These are phyloP conservation scores for Lepus townsendii DNA, from an alignment of 2,797 vertebrate species.

Conservation along the genomic window DNA sequence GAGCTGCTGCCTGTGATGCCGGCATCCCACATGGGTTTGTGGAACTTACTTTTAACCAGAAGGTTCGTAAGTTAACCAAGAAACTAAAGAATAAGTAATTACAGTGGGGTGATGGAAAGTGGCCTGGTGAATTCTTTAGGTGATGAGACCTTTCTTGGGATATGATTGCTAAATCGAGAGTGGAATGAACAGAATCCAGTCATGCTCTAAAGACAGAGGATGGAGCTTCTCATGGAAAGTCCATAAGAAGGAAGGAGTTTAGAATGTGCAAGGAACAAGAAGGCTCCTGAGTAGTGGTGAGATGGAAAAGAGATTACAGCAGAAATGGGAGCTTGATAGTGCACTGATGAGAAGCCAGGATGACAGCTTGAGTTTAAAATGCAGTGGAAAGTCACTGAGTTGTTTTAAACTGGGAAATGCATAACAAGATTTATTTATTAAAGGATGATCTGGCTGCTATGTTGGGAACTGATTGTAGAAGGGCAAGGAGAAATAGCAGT, in stretches of 20 bases:
- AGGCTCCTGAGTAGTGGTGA: background rate
- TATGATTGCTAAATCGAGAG: background rate
- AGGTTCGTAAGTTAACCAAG: background rate
- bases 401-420: background rate
- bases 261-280: background rate
- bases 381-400: background rate
- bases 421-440: background rate
- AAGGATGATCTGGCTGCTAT: background rate
- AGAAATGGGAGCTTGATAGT: background rate
- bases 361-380: background rate
- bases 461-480: background rate
- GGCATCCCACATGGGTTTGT: no score
- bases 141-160: background rate
- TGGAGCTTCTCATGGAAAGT: background rate
- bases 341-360: background rate
- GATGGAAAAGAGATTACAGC: background rate
- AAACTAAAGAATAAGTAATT: background rate
- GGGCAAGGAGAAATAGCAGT: background rate
- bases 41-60: background rate
- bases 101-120: background rate
- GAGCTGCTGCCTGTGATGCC: no score
- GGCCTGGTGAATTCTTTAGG: background rate
- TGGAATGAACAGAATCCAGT: background rate
- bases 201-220: background rate
- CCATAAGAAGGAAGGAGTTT: background rate